phyloP scores from a whole-genome alignment of 2,888 invertebrate genomes.

The Noctua janthe region DNA sequence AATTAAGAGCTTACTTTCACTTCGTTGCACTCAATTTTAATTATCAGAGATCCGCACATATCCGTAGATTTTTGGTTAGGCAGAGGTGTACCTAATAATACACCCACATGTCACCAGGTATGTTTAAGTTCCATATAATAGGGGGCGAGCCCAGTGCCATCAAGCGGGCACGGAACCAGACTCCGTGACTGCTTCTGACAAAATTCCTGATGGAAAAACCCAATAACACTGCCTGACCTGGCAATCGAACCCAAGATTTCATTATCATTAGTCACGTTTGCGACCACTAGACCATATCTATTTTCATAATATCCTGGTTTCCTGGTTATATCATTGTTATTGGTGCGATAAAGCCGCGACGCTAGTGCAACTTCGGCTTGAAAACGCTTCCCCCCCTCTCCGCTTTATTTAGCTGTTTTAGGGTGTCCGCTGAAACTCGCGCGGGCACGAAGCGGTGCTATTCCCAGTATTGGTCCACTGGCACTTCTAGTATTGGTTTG shows the following conservation, averaged over 20 bases:
- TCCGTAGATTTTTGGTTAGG: not conserved
- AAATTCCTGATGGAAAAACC: not conserved
- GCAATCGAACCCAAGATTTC: not conserved
- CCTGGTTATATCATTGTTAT: not conserved
- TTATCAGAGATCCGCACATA: not conserved
- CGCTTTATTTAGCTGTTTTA: too few relatives aligned
- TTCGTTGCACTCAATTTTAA: not conserved
- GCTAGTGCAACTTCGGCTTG: too few relatives aligned
- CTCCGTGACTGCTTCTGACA: not conserved
- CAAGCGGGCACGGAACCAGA: not conserved
- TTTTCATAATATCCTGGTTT: not conserved
- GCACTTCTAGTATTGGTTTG: too few relatives aligned
- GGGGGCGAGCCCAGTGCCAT: not conserved
- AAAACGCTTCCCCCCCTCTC: too few relatives aligned
- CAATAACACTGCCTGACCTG: not conserved
- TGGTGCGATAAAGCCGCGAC: not conserved
- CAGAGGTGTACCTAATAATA: not conserved
- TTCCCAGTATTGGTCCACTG: not conserved
- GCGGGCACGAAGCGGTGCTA: too few relatives aligned
- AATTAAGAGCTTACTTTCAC: constrained; percentile 11
- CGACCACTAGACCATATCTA: too few relatives aligned
- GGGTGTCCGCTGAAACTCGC: too few relatives aligned
- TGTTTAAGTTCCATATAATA: not conserved
- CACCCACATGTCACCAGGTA: not conserved
- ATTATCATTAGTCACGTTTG: too few relatives aligned